These are phyloP conservation scores for Chrysochloris asiatica DNA, from an alignment of 2,113 vertebrate species.

Conservation along the genomic window DNA sequence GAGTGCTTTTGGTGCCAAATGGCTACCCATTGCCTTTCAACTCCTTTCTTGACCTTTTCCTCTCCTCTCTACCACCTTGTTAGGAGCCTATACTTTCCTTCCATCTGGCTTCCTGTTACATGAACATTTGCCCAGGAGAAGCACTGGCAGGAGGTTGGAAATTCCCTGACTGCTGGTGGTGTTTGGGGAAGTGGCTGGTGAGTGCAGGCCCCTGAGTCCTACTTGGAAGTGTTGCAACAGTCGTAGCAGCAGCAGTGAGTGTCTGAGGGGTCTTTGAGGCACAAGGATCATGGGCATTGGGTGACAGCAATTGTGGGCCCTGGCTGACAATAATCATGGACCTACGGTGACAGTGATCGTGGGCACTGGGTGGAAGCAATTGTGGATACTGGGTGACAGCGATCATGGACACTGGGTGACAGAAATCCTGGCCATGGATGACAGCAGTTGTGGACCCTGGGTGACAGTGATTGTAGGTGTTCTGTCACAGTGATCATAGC, in stretches of 20 bases:
- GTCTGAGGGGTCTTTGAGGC: background rate
- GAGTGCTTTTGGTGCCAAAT: background rate
- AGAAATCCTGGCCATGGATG: background rate
- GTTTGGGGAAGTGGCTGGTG: background rate
- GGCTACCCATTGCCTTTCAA: background rate
- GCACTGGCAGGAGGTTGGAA: background rate
- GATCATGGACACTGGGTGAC: background rate
- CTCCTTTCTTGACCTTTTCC: background rate
- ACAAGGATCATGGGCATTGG: background rate
- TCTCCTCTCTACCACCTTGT: background rate
- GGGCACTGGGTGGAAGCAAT: fast-evolving
- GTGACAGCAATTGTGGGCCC: background rate
- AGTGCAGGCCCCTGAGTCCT: background rate
- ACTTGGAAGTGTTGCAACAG: background rate
- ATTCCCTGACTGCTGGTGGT: background rate
- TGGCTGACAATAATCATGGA: background rate
- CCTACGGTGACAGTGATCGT: background rate
- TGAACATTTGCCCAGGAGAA: background rate
- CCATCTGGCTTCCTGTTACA: background rate
- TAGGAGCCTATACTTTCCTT: background rate
- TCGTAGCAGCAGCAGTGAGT: too few species aligned
- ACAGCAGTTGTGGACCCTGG: background rate
- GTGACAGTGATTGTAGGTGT: background rate
- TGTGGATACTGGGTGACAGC: too few species aligned
- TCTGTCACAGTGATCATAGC: background rate